Evolutionary conservation across 2,888 invertebrate genomes (phyloP).

Genomic region (Eucera pruinosa): DNA sequence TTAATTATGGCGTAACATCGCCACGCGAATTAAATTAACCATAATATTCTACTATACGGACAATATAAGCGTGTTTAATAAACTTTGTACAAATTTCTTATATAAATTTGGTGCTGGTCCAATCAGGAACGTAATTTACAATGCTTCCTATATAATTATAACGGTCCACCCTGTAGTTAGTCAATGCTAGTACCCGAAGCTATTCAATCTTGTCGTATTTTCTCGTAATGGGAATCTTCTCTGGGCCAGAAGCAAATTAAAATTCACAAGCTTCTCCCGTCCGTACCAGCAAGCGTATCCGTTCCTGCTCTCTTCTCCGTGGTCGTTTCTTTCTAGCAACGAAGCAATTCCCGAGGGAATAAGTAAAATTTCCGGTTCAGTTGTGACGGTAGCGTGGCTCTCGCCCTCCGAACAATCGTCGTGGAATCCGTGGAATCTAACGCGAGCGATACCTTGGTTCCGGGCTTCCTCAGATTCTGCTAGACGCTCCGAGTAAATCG

Average conservation of each 20-base stretch:
- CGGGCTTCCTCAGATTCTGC: constrained; percentile 27
- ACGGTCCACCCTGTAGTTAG: too few species aligned
- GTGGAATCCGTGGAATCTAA: constrained; percentile 50
- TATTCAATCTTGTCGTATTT: not conserved
- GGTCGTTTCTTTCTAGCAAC: constrained; percentile 10
- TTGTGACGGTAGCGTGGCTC: constrained; percentile 6
- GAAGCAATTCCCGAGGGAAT: constrained; percentile 18
- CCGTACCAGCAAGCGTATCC: not conserved
- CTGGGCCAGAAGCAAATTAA: not conserved
- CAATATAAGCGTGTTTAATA: too few species aligned
- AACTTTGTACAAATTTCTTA: too few species aligned
- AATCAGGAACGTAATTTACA: too few species aligned
- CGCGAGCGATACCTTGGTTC: not conserved
- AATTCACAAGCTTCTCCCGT: not conserved
- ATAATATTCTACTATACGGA: too few species aligned
- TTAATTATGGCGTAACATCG: too few species aligned
- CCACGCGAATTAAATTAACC: too few species aligned
- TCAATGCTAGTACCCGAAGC: too few species aligned
- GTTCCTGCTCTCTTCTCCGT: too few species aligned
- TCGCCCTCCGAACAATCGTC: constrained; percentile 8
- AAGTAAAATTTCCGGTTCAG: constrained; percentile 45
- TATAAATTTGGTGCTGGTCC: too few species aligned
- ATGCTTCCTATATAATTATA: too few species aligned
- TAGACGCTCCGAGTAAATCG: constrained; percentile 49
- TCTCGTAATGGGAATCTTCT: not conserved